Evolutionary conservation across 2,113 vertebrate species (phyloP).

Genomic region (Melanotaenia duboulayi): DNA sequence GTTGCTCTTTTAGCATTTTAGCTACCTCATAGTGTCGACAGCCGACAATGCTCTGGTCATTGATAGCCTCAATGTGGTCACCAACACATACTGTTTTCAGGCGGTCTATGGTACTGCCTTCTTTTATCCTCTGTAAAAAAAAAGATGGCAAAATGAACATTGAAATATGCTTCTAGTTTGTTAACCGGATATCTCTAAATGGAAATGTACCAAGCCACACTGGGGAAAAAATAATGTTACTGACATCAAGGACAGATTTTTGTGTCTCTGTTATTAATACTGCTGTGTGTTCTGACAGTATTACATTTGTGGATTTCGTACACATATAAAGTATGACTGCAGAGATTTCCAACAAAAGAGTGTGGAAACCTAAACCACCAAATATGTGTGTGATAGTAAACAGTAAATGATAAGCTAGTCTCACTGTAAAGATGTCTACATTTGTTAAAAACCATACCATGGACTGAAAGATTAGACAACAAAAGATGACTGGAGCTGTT

Average conservation of each 20-base stretch:
- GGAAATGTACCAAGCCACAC: no score
- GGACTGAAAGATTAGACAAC: background rate
- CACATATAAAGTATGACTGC: no score
- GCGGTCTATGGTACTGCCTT: slow-evolving; percentile 92
- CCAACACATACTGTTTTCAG: slow-evolving; percentile 90
- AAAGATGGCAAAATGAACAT: background rate
- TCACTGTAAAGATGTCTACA: background rate
- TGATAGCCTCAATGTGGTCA: slow-evolving; percentile 97
- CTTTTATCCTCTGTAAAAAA: slow-evolving; percentile 92
- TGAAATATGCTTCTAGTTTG: background rate
- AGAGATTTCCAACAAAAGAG: background rate
- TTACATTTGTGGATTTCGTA: no score
- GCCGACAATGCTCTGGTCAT: slow-evolving; percentile 96
- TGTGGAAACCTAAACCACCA: background rate
- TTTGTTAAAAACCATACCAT: background rate
- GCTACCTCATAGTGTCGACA: slow-evolving; percentile 98
- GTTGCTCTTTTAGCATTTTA: slow-evolving; percentile 96
- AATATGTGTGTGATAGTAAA: background rate
- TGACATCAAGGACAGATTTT: no score
- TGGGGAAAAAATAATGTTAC: no score
- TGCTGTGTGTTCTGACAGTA: no score
- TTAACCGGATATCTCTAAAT: background rate
- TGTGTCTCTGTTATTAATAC: no score
- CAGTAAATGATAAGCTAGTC: background rate
- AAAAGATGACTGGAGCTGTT: background rate